These are phyloP conservation scores for Rhinatrema bivittatum DNA, from an alignment of 2,797 vertebrate genomes.

Conservation along the genomic window DNA sequence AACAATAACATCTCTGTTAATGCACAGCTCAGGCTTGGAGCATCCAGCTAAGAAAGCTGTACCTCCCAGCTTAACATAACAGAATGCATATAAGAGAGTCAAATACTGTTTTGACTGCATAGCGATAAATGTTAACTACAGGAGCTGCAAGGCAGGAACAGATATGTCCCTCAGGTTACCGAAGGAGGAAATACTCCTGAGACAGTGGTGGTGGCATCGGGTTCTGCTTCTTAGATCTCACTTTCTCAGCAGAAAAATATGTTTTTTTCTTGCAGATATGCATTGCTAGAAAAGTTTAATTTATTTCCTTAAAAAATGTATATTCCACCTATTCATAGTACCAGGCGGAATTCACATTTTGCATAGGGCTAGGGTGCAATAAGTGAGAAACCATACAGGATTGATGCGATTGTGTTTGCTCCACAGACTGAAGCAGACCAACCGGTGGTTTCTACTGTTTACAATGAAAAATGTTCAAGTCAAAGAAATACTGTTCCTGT, in stretches of 20 bases:
- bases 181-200: neutral
- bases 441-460: neutral
- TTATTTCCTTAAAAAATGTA: too few species aligned
- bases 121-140: neutral
- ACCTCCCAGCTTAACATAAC: neutral
- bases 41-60: neutral
- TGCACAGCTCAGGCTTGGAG: neutral
- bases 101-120: neutral
- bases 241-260: too few species aligned
- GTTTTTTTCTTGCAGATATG: too few species aligned
- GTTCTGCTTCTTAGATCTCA: neutral
- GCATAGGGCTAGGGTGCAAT: neutral
- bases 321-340: too few species aligned
- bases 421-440: neutral
- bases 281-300: too few species aligned
- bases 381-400: neutral
- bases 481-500: accelerated
- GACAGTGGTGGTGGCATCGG: neutral
- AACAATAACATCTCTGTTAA: neutral
- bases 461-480: neutral
- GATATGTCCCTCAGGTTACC: too few species aligned
- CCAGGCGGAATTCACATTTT: neutral
- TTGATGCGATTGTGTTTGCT: accelerated
- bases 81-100: neutral
- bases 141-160: too few species aligned